Evolutionary conservation across 2,797 vertebrate species (phyloP).

Genomic region (Sciurus carolinensis): DNA sequence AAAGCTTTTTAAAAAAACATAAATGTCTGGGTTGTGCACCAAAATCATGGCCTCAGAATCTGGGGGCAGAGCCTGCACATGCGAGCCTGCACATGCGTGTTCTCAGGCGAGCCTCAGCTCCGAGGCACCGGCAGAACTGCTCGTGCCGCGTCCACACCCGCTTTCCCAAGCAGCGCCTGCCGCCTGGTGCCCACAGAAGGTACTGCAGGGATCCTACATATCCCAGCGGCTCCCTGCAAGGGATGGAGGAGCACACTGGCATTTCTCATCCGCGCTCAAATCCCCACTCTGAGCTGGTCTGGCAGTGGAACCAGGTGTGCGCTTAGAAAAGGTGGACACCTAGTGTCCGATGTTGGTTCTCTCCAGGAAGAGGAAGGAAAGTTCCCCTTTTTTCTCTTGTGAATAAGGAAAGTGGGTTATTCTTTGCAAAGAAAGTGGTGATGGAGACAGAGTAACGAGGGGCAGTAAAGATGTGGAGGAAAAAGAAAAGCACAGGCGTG

Average conservation of each 20-base stretch:
- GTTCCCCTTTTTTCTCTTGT: background rate
- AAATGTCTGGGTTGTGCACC: background rate
- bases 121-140: background rate
- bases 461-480: background rate
- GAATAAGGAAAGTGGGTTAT: background rate
- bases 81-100: no score
- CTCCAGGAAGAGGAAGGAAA: background rate
- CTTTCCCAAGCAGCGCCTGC: slow-evolving; percentile 16
- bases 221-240: accelerated
- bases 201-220: background rate
- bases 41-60: background rate
- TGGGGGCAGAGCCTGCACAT: background rate
- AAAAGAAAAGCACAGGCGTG: background rate
- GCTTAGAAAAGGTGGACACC: background rate
- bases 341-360: background rate
- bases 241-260: background rate
- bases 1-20: background rate
- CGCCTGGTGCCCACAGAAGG: slow-evolving; percentile 8
- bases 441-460: background rate
- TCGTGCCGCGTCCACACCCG: background rate
- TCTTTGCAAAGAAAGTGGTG: background rate
- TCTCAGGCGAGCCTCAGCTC: background rate
- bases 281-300: background rate
- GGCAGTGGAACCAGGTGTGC: background rate
- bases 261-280: background rate